Evolutionary conservation across 2,113 vertebrate species (phyloP).

Genomic region (Grammomys dolichurus): DNA sequence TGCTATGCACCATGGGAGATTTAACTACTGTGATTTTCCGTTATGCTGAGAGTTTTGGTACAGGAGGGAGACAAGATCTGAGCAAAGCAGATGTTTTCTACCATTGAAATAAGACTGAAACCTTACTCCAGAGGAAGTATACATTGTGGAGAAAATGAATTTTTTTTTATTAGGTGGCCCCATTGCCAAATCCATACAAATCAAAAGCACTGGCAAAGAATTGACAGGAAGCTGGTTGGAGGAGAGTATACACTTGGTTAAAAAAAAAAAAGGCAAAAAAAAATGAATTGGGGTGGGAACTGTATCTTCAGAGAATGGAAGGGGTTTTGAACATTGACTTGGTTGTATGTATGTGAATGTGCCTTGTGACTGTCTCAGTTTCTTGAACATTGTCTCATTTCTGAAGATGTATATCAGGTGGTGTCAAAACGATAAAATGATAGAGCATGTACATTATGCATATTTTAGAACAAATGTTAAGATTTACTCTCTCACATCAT

Average conservation of each 20-base stretch:
- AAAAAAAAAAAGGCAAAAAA: not conserved
- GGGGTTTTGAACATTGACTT: not conserved
- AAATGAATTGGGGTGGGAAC: rapidly evolving
- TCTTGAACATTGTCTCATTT: not conserved
- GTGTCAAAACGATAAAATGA: not conserved
- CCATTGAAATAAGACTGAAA: not conserved
- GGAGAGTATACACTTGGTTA: not conserved
- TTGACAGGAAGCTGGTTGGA: not conserved
- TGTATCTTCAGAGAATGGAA: not conserved
- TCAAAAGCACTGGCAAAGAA: not conserved
- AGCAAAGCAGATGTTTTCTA: not conserved
- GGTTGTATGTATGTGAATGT: rapidly evolving
- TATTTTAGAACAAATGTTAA: not conserved
- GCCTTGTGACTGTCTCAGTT: rapidly evolving
- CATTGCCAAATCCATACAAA: not conserved
- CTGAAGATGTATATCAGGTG: not conserved
- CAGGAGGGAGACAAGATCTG: not conserved
- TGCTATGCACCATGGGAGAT: not conserved
- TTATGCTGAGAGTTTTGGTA: not conserved
- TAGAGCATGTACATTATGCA: rapidly evolving
- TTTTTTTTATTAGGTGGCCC: not conserved
- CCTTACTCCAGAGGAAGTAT: not conserved
- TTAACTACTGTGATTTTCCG: slow-evolving; percentile 42
- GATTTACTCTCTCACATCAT: not conserved
- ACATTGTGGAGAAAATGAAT: not conserved